Base-by-base conservation (phyloP, 2,888 invertebrate genomes). In the Brenthis daphne region DNA sequence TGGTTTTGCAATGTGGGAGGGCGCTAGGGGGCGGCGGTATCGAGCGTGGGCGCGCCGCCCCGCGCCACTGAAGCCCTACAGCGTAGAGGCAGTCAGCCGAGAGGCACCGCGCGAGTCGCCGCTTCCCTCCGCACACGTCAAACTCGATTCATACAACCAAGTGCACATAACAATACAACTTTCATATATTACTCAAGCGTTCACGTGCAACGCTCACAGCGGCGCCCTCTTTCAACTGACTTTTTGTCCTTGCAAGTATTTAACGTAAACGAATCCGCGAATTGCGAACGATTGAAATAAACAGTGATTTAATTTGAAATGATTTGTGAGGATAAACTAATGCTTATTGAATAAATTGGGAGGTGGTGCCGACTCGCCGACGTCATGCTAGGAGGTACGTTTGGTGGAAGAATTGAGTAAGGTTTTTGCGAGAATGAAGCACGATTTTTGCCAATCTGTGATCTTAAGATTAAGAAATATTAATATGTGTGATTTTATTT, bases 21-120 rank as follows among this genome's bases (percentile, higher is more conserved):
- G 89, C 85, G 90, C 80, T 84, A 84, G 89, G 83, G 85, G 90
- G 88, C 88, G 86, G 86, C 86, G 85, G 87, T 91, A 92, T 92
- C 87, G 92, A 91, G 89, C 92, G 92, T 86, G 88, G 90, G 90
- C 85, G 90, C 88, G 90, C 86, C 90, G 89, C 89, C 90, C 89
- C 86, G 84, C 88, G 83, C 83, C 79, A 78, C 80, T 75, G 90
- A 87, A 90, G 90, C 89, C 89, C 90, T 87, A 89, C 85, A 86
- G 86, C 50, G 61, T 87, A 70, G 55, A 74, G 73, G 80, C 84
- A 87, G 85, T 85, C 80, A 81, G 86, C 80, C 80, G 82, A 80
- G 82, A 84, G 83, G 79, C 77, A 77, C 77, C 83, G 83, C 82
- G 86, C 85, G 88, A 86, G 86, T 77, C 77, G 79, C 69, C 68